A percentile compares a stretch with the other conserved stretches of the same genome.
phyloP scores from a whole-genome alignment of 2,113 vertebrate species.

The Mohoua ochrocephala region DNA sequence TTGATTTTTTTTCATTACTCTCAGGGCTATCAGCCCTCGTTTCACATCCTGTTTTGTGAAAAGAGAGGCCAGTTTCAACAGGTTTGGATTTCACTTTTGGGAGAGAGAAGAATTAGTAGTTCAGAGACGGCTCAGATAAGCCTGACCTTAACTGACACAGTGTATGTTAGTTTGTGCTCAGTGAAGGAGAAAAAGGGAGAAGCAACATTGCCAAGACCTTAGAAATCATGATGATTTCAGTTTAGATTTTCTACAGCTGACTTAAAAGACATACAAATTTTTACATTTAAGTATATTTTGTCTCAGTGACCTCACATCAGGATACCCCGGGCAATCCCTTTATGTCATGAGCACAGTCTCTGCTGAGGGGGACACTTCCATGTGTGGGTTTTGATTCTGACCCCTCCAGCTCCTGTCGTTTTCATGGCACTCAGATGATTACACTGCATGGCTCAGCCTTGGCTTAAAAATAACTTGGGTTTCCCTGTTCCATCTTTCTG shows the following conservation, averaged over 20 bases:
- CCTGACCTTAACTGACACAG: constrained; percentile 30
- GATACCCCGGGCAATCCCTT: not conserved
- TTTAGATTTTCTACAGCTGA: not conserved
- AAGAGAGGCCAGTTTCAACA: constrained; percentile 36
- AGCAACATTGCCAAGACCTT: not conserved
- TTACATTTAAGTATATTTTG: not conserved
- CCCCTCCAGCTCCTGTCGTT: not conserved
- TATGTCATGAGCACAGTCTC: not conserved
- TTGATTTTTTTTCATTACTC: not conserved
- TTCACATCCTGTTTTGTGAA: constrained; percentile 45
- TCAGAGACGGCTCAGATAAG: constrained; percentile 8
- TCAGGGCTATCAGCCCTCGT: not conserved
- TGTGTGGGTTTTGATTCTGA: not conserved
- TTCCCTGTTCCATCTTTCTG: not conserved
- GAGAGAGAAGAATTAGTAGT: constrained; percentile 12
- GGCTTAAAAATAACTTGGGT: not conserved
- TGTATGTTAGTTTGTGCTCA: not conserved
- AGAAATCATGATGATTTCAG: not conserved
- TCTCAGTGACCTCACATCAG: not conserved
- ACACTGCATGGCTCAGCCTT: not conserved
- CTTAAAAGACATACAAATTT: not conserved
- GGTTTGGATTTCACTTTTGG: constrained; percentile 23
- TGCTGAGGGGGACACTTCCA: not conserved
- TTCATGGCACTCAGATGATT: fast-evolving
- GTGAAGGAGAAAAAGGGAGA: constrained; percentile 3